Percentiles rank a stretch among this genome's conserved stretches.
These are phyloP conservation scores for Dorcus hopei DNA, from an alignment of 2,888 invertebrate species.

Conservation along the genomic window DNA sequence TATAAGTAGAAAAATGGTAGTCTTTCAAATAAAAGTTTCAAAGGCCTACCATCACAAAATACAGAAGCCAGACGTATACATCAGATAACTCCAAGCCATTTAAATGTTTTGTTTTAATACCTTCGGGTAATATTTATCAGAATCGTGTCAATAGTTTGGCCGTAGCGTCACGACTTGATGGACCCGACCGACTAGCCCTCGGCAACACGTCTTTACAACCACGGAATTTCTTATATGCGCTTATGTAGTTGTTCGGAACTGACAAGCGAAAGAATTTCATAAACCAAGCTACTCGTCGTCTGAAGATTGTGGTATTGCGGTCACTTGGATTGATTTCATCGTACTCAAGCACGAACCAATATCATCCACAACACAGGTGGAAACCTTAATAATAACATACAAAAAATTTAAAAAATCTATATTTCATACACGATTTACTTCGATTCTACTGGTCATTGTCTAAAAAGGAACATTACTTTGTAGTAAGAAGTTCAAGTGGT, in stretches of 20 bases:
- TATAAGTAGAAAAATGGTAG: no score
- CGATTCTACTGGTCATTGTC: no score
- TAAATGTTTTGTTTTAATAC: constrained; percentile 38
- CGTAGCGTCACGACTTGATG: constrained; percentile 24
- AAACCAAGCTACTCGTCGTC: constrained; percentile 1
- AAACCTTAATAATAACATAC: constrained; percentile 6
- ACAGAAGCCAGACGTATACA: constrained; percentile 27
- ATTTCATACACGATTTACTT: no score
- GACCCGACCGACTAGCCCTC: no score
- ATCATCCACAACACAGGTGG: constrained; percentile 4
- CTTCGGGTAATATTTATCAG: constrained; percentile 31
- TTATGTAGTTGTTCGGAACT: not conserved
- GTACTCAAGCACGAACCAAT: constrained; percentile 4
- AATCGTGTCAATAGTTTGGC: constrained; percentile 18
- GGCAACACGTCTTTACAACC: constrained; percentile 4
- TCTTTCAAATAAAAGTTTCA: no score
- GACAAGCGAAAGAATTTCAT: constrained; percentile 9
- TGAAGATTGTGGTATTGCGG: constrained; percentile 14
- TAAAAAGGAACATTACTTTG: no score
- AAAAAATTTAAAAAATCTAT: not conserved
- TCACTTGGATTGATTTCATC: constrained; percentile 6
- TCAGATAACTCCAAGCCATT: constrained; percentile 35
- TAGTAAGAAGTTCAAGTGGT: no score
- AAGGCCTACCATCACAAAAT: constrained; percentile 31
- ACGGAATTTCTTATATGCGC: constrained; percentile 9